phyloP scores from a whole-genome alignment of 2,797 vertebrate species.

The Spinibarbus caldwelli region DNA sequence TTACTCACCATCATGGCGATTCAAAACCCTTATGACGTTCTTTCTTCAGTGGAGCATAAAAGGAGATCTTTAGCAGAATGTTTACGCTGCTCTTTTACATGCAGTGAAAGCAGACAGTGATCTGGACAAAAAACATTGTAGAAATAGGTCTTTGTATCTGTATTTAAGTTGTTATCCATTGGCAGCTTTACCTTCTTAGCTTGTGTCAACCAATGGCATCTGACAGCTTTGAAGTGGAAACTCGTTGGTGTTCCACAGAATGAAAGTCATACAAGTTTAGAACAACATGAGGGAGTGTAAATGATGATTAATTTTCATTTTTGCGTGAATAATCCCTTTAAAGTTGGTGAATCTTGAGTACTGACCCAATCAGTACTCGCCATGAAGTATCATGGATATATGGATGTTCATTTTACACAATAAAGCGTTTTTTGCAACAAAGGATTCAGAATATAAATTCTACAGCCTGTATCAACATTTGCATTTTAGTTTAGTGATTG shows the following conservation, averaged over 20 bases:
- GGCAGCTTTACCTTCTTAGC: not conserved
- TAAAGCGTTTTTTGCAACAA: too few relatives aligned
- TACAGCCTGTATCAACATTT: not conserved
- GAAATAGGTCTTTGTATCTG: not conserved
- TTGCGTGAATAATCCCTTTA: not conserved
- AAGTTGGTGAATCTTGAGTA: constrained; percentile 23
- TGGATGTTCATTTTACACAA: not conserved
- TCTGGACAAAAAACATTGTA: not conserved
- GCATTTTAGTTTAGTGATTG: not conserved
- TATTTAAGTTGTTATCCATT: not conserved
- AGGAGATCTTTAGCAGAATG: not conserved
- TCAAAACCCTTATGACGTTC: not conserved
- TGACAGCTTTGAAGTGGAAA: not conserved
- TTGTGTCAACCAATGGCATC: not conserved
- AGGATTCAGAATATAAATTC: not conserved
- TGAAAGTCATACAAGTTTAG: not conserved
- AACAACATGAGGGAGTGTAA: not conserved
- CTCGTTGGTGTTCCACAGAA: not conserved
- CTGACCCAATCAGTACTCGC: constrained; percentile 54
- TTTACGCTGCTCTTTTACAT: not conserved
- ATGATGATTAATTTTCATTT: not conserved
- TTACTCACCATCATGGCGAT: not conserved
- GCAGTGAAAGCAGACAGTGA: not conserved
- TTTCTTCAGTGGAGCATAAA: not conserved
- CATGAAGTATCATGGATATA: constrained; percentile 32